Base-by-base conservation (phyloP, 2,113 vertebrate genomes). In the Colossoma macropomum region DNA sequence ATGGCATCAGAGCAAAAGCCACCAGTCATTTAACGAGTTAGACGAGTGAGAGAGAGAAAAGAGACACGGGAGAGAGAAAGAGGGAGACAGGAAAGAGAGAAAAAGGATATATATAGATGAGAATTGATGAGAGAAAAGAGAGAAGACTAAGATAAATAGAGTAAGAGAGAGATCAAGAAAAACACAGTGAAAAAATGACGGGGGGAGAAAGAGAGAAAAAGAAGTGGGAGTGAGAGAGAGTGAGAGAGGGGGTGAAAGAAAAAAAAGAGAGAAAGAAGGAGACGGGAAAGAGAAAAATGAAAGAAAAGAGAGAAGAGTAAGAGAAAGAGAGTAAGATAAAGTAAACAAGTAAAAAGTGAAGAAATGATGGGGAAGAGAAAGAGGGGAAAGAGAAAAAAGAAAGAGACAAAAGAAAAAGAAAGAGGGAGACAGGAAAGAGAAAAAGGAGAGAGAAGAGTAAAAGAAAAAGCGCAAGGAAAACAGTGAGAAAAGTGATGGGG, bases 11-110 rank as follows among this genome's bases (percentile, higher is more conserved):
- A 1, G 59, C 72, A 74, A 81, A 65, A 45, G 70, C 79, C 79
- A 81, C 56, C 73, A 74, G 60, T 75, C 71, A 81, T 81, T 81
- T 81, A 74, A 69, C 72, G 59, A 59, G 28, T 9, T 41, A 81
- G 80, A 81, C 32, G 13, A 52, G 17, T 2, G 50, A 52, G 16
- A 52, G 41, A 52, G 2, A 52, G 50, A 52, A 15, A 52, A 15
- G 17, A 15, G 17, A 15, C 1, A 15, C 15, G 50, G 16, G 17
- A 52, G 17, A 52, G 50, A 52, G 50, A 52, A 1, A 50, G 13
- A 13, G 4, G 48, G n/a, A n/a, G n/a, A n/a, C n/a, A n/a, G n/a
- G n/a, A n/a, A n/a, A n/a, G n/a, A n/a, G n/a, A n/a, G n/a, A n/a
- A n/a, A n/a, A n/a, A n/a, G n/a, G n/a, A n/a, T n/a, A n/a, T n/a